Percentiles rank a stretch among this genome's conserved stretches.
Conservation (phyloP, 2,888 invertebrate species). For the Lepeophtheirus nordmannii region DNA sequence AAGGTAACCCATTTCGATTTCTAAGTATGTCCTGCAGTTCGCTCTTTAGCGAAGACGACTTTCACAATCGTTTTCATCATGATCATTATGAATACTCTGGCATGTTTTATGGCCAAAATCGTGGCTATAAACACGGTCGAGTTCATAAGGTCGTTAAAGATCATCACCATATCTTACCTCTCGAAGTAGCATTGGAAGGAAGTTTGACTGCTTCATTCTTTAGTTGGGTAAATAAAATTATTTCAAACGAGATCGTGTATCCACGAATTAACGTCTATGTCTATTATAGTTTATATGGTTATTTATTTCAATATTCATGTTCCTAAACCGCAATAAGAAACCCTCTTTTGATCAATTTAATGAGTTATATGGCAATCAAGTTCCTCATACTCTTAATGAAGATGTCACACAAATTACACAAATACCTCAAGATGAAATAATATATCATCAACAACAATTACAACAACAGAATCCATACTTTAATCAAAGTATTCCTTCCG, state of each 20-base stretch:
- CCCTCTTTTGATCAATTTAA: not conserved
- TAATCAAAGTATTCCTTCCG: too few relatives aligned
- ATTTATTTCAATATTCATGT: not conserved
- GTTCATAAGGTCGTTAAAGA: not conserved
- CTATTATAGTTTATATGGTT: not conserved
- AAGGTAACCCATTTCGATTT: constrained; percentile 3
- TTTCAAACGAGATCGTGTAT: not conserved
- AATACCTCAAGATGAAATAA: too few relatives aligned
- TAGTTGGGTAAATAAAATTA: constrained; percentile 6
- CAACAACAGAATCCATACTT: too few relatives aligned
- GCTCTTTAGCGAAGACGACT: constrained; percentile 15
- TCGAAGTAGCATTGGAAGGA: constrained; percentile 7
- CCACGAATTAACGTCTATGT: not conserved
- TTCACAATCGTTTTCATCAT: constrained; percentile 18
- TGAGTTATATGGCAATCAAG: not conserved
- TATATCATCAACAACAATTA: too few relatives aligned
- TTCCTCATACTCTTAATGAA: not conserved
- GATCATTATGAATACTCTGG: constrained; percentile 21
- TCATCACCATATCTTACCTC: constrained; percentile 10
- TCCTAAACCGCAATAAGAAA: not conserved
- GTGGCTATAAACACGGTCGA: constrained; percentile 18
- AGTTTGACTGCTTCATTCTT: not conserved
- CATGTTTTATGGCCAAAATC: constrained; percentile 17
- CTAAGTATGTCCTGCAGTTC: constrained; percentile 3
- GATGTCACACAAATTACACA: not conserved